Base-by-base conservation (phyloP, 1,140 invertebrate genomes). In the Physella acuta region DNA sequence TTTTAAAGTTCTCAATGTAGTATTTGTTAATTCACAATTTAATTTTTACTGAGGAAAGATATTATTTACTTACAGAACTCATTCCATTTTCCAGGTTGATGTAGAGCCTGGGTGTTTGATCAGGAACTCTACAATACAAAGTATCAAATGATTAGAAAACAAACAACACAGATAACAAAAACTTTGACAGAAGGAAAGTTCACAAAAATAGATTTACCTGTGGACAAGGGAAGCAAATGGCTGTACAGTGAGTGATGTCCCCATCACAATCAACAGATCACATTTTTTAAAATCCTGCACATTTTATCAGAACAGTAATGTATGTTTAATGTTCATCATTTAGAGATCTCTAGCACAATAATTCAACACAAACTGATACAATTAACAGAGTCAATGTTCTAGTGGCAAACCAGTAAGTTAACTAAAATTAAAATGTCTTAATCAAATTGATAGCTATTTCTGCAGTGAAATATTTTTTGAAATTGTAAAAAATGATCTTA, bases 191-290 rank as follows among this genome's bases (percentile, higher is more conserved):
- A 16, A 8, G 11, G 53, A 16, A 20, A 55, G 53, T 20, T 28
- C 11, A 30, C 17, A 59, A 56, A 34, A 16, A 16, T 55, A 53
- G 37, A 67, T 85, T 86, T 83, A 93, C 91, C 87, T 89, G 77
- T 92, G 90, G 71, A 93, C 87, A 5, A 97, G 87, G 20, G 93
- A 93, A n/a, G 94, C 94, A 88, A 99, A 98, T 0, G 96, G 96
- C 72, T 97, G 93, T 0, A 99, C 95, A 74, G 91, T 91, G 59
- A 99, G 87, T 26, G 94, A 97, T 1, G 96, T 97, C 11, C 96
- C 96, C 90, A 98, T 92, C 4, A 98, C 92, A 66, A 99, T 94
- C 5, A 98, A 87, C 67, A 98, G 86, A 86, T 98, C 95, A 84
- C 94, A 97, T 68, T 92, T 86, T 44, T 87, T 82, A 81, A 98